Evolutionary conservation across 2,113 vertebrate species (phyloP).

Genomic region (Amphiprion ocellaris): DNA sequence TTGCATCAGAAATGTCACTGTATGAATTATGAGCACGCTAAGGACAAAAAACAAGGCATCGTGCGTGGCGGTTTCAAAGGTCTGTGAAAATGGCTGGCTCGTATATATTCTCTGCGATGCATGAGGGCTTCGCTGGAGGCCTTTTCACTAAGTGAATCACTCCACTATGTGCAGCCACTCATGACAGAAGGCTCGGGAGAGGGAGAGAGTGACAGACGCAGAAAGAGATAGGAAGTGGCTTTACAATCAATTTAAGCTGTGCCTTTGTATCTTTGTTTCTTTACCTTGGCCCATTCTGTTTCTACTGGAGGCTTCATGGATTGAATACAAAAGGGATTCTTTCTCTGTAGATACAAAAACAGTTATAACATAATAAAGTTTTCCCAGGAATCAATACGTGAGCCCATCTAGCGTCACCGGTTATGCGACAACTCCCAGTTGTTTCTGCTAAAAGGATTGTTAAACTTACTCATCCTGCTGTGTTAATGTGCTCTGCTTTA

Average conservation of each 20-base stretch:
- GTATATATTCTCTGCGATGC: slow-evolving; percentile 59
- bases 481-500: slow-evolving; percentile 29
- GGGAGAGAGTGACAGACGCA: slow-evolving; percentile 52
- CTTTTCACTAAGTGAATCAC: slow-evolving; percentile 76
- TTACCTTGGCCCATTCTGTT: slow-evolving; percentile 11
- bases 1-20: slow-evolving; percentile 40
- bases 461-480: slow-evolving; percentile 3
- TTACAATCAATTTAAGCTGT: slow-evolving; percentile 59
- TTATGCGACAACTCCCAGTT: slow-evolving; percentile 37
- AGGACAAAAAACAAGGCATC: slow-evolving; percentile 32
- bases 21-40: slow-evolving; percentile 29
- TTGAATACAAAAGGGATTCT: slow-evolving; percentile 20
- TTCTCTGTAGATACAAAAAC: slow-evolving; percentile 5
- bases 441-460: slow-evolving; percentile 27
- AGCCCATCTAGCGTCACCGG: slow-evolving; percentile 16
- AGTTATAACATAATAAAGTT: not conserved
- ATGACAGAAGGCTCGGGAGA: slow-evolving; percentile 56
- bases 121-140: slow-evolving; percentile 67
- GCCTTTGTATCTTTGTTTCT: slow-evolving; percentile 57
- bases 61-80: slow-evolving; percentile 30
- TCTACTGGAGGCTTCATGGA: not conserved
- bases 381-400: slow-evolving; percentile 11
- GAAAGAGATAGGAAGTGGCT: slow-evolving; percentile 62
- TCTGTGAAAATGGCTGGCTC: slow-evolving; percentile 61
- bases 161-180: slow-evolving; percentile 70